Conservation (phyloP, 1,140 invertebrate species). For the Streblospio benedicti region DNA sequence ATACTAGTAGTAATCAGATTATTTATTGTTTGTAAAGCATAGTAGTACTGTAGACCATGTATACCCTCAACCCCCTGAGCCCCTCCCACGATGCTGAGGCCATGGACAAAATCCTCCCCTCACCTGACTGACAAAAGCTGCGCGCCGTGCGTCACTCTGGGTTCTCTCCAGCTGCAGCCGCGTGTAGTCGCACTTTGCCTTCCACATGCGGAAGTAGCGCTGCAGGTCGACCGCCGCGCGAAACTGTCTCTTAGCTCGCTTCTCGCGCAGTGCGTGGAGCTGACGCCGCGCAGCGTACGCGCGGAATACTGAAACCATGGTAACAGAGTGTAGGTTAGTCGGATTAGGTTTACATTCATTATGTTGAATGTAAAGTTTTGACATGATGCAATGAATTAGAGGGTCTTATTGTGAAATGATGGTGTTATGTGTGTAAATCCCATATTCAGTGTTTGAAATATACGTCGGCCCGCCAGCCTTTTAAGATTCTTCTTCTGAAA, state of each 20-base stretch:
- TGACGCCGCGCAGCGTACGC: constrained; percentile 24
- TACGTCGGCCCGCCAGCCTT: too few species aligned
- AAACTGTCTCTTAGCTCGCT: neutral
- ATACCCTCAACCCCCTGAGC: neutral
- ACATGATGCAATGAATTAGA: neutral
- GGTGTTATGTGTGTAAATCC: too few species aligned
- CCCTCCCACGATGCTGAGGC: constrained; percentile 57
- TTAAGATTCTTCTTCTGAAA: too few species aligned
- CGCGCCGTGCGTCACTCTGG: constrained; percentile 31
- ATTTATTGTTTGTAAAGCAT: too few species aligned
- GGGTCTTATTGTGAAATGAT: neutral
- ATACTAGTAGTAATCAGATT: too few species aligned
- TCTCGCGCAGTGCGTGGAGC: constrained; percentile 11
- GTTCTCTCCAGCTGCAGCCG: constrained; percentile 28
- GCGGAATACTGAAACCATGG: constrained; percentile 25
- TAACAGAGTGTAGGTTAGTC: neutral
- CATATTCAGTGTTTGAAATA: too few species aligned
- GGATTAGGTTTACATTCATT: neutral
- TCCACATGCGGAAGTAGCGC: constrained; percentile 37
- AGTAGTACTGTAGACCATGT: constrained; percentile 11
- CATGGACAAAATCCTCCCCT: constrained; percentile 54
- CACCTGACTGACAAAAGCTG: constrained; percentile 30
- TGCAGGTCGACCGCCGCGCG: constrained; percentile 32
- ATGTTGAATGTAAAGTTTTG: neutral
- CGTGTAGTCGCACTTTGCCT: constrained; percentile 26